These are phyloP conservation scores for Lagothrix lagotricha DNA, from an alignment of 2,797 vertebrate genomes.

Conservation along the genomic window DNA sequence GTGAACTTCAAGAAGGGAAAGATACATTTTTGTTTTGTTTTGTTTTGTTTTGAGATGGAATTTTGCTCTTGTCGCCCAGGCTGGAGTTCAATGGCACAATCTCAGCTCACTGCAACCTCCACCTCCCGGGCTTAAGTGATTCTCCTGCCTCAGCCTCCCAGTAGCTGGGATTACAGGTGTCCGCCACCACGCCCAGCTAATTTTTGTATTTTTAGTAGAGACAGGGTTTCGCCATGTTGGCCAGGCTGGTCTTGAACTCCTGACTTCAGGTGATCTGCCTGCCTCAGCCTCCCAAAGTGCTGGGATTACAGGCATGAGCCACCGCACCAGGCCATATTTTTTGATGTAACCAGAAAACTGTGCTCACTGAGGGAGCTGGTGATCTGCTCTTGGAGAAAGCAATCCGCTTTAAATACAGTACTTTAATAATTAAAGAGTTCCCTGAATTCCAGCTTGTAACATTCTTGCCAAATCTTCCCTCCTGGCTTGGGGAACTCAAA, in stretches of 20 bases:
- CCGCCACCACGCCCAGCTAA: too few relatives aligned
- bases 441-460: background rate
- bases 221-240: too few relatives aligned
- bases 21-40: background rate
- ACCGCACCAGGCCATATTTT: background rate
- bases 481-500: background rate
- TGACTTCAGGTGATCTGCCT: background rate
- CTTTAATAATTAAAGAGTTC: background rate
- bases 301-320: background rate
- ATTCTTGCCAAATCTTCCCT: background rate
- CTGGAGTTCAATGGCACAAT: too few relatives aligned
- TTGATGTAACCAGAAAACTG: background rate
- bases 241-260: too few relatives aligned
- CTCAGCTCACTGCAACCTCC: too few relatives aligned
- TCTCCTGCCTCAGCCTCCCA: too few relatives aligned
- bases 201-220: too few relatives aligned
- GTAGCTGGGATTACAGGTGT: too few relatives aligned
- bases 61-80: too few relatives aligned
- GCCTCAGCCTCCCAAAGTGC: background rate
- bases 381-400: conserved; percentile 6
- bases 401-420: background rate
- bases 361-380: conserved; percentile 46
- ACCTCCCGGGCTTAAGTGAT: fast-evolving
- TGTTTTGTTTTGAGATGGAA: too few relatives aligned
- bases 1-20: background rate